Percentiles rank a stretch among this genome's conserved stretches.
phyloP scores from a whole-genome alignment of 2,113 vertebrate genomes.

The Leptodactylus fuscus region DNA sequence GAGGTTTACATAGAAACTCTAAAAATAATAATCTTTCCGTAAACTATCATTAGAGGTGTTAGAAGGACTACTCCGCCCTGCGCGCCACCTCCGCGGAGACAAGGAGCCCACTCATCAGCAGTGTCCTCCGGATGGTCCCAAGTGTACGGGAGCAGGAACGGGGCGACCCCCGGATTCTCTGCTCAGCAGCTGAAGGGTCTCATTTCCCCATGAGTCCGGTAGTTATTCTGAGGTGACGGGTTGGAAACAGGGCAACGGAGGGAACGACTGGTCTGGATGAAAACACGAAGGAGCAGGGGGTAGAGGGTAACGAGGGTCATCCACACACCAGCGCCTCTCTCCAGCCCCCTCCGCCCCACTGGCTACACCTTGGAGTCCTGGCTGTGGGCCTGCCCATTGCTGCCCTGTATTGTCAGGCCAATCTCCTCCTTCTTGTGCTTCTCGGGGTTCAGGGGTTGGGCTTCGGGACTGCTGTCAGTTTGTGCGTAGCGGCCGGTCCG shows the following conservation, averaged over 20 bases:
- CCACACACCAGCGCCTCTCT: conserved; percentile 36
- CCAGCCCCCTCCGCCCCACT: conserved; percentile 18
- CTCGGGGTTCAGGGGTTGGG: conserved; percentile 83
- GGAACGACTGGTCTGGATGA: conserved; percentile 49
- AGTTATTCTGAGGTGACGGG: conserved; percentile 41
- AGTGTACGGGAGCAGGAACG: conserved; percentile 5
- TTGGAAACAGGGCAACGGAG: conserved; percentile 27
- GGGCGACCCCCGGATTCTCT: conserved; percentile 11
- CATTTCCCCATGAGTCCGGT: conserved; percentile 29
- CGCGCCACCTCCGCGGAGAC: too few species aligned
- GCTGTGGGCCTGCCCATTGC: conserved; percentile 90
- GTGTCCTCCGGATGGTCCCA: conserved; percentile 10
- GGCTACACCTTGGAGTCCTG: conserved; percentile 86
- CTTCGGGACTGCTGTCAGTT: conserved; percentile 80
- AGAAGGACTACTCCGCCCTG: conserved; percentile 37
- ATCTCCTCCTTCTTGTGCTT: conserved; percentile 82
- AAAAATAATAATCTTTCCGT: conserved; percentile 38
- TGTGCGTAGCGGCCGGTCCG: conserved; percentile 90
- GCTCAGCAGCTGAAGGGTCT: conserved; percentile 39
- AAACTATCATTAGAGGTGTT: conserved; percentile 45
- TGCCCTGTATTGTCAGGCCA: conserved; percentile 84
- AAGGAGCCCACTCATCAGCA: not conserved
- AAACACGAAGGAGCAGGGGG: conserved; percentile 22
- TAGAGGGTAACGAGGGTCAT: conserved; percentile 33
- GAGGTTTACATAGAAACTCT: conserved; percentile 8